Base-by-base conservation (phyloP, 1,140 invertebrate species). In the Agrypnia vestita region DNA sequence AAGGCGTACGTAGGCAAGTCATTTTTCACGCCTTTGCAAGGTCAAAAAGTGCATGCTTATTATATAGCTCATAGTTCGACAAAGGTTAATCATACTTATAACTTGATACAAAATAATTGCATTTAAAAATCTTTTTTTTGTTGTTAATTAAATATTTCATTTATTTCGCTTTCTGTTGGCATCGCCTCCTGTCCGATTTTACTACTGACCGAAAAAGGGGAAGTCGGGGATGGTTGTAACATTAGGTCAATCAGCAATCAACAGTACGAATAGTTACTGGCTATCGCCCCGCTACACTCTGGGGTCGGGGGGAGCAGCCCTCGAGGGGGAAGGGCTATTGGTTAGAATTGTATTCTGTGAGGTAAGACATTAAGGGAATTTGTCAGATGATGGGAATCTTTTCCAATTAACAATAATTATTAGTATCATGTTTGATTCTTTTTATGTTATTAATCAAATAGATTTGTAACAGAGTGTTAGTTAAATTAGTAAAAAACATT, bases 171-270 rank as follows among this genome's bases (percentile, higher is more conserved):
- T 21, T 19, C 55, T 73, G 19, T 79, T 55, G 8, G 19, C 17
- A 61, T 51, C 43, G 44, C 7, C 3, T 17, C 21, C 49, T 61
- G 73, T 71, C 17, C 72, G 43, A 76, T 80, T 77, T 73, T 75
- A 72, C 56, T 15, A 75, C 77, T 79, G 81, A 77, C 81, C 81
- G 67, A 80, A 82, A 67, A 69, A 55, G 75, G 81, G 69, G 44
- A 71, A 67, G 43, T 53, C 51, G 71, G 59, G 80, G 78, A 75
- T 59, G 75, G 75, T 62, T 77, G 81, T 80, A 80, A 82, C 81
- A 82, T 82, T 82, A 82, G 81, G 81, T 82, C 81, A 82, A 82
- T 82, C 81, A 82, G 81, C 81, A 82, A 82, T 82, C 81, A 82
- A 82, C 79, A 78, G 81, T 80, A 82, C 75, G 78, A 82, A 74